A percentile compares a stretch with the other conserved stretches of the same genome.
Evolutionary conservation across 2,888 invertebrate genomes (phyloP).

Genomic region (Calliopum simillimum): DNA sequence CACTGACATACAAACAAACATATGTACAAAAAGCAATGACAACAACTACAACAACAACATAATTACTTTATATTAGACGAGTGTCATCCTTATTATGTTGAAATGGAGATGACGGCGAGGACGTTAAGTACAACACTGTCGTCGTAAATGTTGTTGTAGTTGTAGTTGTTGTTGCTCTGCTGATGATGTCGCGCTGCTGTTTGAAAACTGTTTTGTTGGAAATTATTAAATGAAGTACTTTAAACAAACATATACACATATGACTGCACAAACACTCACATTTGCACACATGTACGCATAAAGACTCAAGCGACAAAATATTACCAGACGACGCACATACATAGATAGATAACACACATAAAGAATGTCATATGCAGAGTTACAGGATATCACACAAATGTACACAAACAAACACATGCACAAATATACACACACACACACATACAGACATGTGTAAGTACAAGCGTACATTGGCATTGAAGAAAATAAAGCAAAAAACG

Average conservation of each 20-base stretch:
- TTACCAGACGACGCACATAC: too few relatives aligned
- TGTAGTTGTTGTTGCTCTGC: background rate
- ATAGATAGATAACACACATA: too few relatives aligned
- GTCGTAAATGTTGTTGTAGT: background rate
- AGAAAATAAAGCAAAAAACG: slow-evolving; percentile 10
- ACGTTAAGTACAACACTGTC: background rate
- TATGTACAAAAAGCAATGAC: background rate
- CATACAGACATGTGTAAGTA: background rate
- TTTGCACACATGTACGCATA: too few relatives aligned
- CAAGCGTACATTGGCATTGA: background rate
- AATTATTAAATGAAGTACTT: slow-evolving; percentile 20
- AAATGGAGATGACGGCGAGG: slow-evolving; percentile 14
- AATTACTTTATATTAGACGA: slow-evolving; percentile 32
- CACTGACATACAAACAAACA: too few relatives aligned
- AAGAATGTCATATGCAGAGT: too few relatives aligned
- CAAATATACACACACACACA: background rate
- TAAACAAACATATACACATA: background rate
- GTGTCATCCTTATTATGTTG: slow-evolving; percentile 30
- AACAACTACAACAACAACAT: slow-evolving; percentile 23
- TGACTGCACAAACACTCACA: too few relatives aligned
- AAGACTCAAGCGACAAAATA: background rate
- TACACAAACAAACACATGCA: background rate
- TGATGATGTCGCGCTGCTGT: background rate
- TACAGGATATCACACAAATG: background rate
- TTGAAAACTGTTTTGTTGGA: slow-evolving; percentile 15